Evolutionary conservation across 2,888 invertebrate genomes (phyloP), one percentile per base, ranked within the genome.

Genomic region (Girardia tigrina): DNA sequence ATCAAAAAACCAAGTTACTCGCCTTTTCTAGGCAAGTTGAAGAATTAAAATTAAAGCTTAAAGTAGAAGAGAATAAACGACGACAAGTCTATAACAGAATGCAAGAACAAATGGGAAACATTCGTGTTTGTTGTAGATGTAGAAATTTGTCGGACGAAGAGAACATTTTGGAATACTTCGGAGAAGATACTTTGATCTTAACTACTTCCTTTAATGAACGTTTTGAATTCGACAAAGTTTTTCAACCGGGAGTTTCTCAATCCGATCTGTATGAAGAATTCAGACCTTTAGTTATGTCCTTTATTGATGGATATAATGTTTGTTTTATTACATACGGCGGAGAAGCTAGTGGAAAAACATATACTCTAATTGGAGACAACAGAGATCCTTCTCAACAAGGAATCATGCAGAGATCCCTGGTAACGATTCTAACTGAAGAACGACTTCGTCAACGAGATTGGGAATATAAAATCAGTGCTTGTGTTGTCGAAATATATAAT

Each of bases 341-440:
- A 16, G 75, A 75, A 36, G 75, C 75, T 27, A 75, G 75, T 72
- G 75, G 75, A 16, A 75, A 75, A 74, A 75, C 75, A 1, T 75
- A 29, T 72, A 75, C 75, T 26, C 27, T 75, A 74, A 28, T 75
- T 26, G 75, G 75, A 16, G 71, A 29, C n/a, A 71, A 71, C 28
- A 29, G 28, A 27, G 36, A 73, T 28, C 73, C 73, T 16, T 6
- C 29, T 4, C 36, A 73, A 29, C 29, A 73, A 23, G 73, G 73
- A 6, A 29, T 73, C 2, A 73, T 73, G 28, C 73, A 73, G 20
- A 27, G 73, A 70, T 73, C 73, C 20, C 20, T 73, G 20, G 29
- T 26, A 14, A 29, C 73, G 20, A 36, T 73, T 20, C 70, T 73
- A 23, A 73, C 27, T 23, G 73, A 73, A 23, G 36, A 73, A 26